Conservation (phyloP, 2,113 vertebrate species). For the Hylia prasina region DNA sequence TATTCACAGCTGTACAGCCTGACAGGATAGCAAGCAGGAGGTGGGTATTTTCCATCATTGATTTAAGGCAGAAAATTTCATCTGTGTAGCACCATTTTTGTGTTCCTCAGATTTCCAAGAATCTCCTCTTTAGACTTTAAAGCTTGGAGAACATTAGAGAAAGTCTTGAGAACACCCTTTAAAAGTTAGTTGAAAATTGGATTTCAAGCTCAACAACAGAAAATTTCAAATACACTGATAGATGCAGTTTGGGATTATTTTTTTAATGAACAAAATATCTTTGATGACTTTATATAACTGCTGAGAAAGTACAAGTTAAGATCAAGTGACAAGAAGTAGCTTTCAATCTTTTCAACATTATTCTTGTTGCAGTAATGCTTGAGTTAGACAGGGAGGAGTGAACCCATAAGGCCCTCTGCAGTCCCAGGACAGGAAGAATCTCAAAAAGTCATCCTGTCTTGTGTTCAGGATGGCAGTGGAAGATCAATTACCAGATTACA, state of each 20-base stretch:
- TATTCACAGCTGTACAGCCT: neutral
- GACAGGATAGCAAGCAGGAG: neutral
- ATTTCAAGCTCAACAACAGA: neutral
- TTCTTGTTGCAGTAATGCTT: neutral
- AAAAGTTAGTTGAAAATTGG: neutral
- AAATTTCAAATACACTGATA: neutral
- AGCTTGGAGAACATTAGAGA: neutral
- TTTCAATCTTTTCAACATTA: neutral
- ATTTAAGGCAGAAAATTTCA: neutral
- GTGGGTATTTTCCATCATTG: neutral
- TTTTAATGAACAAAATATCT: neutral
- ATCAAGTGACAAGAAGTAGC: neutral
- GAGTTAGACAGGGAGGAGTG: neutral
- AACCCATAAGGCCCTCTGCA: rapidly evolving
- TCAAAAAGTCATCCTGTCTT: neutral
- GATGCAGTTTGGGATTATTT: neutral
- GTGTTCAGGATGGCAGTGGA: neutral
- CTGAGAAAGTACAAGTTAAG: neutral
- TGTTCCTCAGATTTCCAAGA: neutral
- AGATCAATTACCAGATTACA: neutral
- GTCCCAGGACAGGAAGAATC: neutral
- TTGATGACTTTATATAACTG: neutral
- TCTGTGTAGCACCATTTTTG: neutral
- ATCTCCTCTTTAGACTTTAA: neutral
- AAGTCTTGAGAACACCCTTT: neutral